Percentiles rank a stretch among this genome's conserved stretches.
Evolutionary conservation across 2,113 vertebrate genomes (phyloP).

Genomic region (Anolis sagrei): DNA sequence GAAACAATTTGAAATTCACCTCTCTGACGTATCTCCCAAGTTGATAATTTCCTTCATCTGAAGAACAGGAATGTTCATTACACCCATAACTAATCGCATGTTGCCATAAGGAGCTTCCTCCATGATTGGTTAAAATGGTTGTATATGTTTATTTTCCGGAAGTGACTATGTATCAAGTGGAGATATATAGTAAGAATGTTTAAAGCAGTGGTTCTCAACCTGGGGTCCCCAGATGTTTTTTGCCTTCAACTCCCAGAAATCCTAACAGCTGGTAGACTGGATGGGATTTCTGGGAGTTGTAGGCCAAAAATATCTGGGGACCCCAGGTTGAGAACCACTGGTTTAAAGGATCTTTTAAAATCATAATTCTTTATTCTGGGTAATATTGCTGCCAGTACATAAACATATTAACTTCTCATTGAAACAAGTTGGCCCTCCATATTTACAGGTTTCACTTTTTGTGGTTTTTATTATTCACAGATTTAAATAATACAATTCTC

Average conservation of each 20-base stretch:
- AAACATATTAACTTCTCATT: background rate
- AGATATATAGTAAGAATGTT: background rate
- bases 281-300: no score
- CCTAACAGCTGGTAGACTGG: no score
- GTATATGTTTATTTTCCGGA: background rate
- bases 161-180: background rate
- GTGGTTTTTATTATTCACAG: no score
- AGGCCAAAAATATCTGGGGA: no score
- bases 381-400: background rate
- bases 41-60: background rate
- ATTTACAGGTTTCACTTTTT: no score
- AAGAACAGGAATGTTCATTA: background rate
- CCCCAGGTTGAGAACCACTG: no score
- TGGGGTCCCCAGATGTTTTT: no score
- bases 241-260: no score
- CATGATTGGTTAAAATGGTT: background rate
- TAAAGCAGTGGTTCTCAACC: no score
- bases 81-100: background rate
- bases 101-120: background rate
- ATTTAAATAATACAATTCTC: no score
- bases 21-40: background rate
- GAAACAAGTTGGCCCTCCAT: background rate
- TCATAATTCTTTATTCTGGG: background rate
- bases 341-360: no score
- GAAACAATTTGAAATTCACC: background rate